A percentile compares a stretch with the other conserved stretches of the same genome.
Conservation (phyloP, 2,113 vertebrate species). For the Phaethon lepturus region DNA sequence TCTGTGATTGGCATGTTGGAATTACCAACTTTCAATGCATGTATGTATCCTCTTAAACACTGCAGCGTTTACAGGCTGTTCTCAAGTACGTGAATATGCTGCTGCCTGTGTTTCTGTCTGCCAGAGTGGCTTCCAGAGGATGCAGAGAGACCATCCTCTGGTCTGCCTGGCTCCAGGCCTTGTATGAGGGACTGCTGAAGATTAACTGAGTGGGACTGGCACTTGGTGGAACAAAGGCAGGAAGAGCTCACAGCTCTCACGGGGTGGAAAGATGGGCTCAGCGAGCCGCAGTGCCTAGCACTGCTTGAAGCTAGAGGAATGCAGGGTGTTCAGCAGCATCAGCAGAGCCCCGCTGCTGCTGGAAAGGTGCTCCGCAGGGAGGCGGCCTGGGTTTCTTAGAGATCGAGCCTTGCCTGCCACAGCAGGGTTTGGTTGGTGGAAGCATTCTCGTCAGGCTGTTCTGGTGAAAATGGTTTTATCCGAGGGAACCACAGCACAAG, state of each 20-base stretch:
- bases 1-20: neutral
- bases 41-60: neutral
- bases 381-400: neutral
- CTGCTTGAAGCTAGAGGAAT: constrained; percentile 47
- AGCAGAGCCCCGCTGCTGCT: neutral
- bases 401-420: neutral
- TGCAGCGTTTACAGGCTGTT: neutral
- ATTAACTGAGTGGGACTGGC: constrained; percentile 1
- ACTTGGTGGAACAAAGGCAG: constrained; percentile 35
- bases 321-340: constrained; percentile 21
- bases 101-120: neutral
- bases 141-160: neutral
- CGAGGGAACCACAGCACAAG: neutral
- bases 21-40: neutral
- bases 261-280: neutral
- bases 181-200: neutral
- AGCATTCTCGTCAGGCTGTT: neutral
- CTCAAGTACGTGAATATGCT: neutral
- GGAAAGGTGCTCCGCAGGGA: neutral
- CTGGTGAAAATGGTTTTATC: neutral
- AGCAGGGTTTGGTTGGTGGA: neutral
- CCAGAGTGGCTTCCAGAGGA: neutral
- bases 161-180: neutral
- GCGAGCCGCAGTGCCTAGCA: constrained; percentile 73
- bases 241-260: constrained; percentile 1